Evolutionary conservation across 2,113 vertebrate species (phyloP), one percentile per base, ranked within the genome.

Genomic region (Origma solitaria): DNA sequence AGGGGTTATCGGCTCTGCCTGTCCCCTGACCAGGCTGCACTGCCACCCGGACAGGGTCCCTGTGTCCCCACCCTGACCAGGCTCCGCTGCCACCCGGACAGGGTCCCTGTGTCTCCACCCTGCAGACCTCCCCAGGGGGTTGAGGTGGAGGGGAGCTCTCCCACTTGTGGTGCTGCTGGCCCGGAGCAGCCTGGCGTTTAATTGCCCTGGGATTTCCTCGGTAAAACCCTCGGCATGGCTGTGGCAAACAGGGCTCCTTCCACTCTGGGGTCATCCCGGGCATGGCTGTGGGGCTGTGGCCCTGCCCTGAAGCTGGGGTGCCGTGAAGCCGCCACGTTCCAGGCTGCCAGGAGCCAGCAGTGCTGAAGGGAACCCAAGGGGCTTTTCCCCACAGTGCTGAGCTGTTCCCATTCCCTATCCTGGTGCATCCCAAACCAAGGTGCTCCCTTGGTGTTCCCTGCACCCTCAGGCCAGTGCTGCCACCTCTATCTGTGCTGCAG

Each of bases 361-460:
- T 1, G 16, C 71, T 13, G 17, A 33, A 47, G 35, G 25, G 2
- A 7, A 7, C 25, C 54, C 6, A 15, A 12, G 53, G 42, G 40
- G 17, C 21, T 27, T 84, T 45, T 44, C 44, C 33, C 38, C 10
- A 0, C 0, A 1, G 19, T 19, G 14, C 47, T 27, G 23, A 68
- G 14, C 54, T 50, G 2, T 45, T 85, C 42, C 49, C 50, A 15
- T 8, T 70, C 56, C 68, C 35, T 57, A 0, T 33, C 49, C 37
- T 5, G 16, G 4, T 37, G 15, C 49, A 42, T 14, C 58, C 47
- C 81, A 69, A 28, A 10, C 11, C 3, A 3, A 13, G 28, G 19
- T 25, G n/a, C 22, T 80, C 57, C 54, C 54, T 4, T 21, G 3
- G 5, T 23, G 42, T 14, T 62, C 5, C 42, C n/a, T 9, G 6